A percentile compares a stretch with the other conserved stretches of the same genome.
phyloP scores from a whole-genome alignment of 2,113 vertebrate genomes.

The Dascyllus trimaculatus region DNA sequence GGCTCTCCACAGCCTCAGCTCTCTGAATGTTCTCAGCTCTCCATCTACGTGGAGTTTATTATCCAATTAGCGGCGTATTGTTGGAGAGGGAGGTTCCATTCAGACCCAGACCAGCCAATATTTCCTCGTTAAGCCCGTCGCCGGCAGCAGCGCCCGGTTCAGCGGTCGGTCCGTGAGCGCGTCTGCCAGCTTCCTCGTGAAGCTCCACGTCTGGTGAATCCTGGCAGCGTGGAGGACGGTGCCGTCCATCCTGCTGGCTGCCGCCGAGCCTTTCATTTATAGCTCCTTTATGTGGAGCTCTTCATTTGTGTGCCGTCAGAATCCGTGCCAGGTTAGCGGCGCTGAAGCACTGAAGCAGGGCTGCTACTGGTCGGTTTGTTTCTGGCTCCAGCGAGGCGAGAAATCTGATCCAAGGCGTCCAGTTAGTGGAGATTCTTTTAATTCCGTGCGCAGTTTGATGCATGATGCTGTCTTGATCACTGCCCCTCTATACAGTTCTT shows the following conservation, averaged over 20 bases:
- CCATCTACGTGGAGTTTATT: slow-evolving; percentile 68
- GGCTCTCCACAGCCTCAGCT: slow-evolving; percentile 48
- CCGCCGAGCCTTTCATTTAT: slow-evolving; percentile 7
- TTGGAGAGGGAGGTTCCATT: slow-evolving; percentile 48
- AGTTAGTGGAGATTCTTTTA: too few relatives aligned
- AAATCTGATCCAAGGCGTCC: too few relatives aligned
- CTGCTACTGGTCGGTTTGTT: too few relatives aligned
- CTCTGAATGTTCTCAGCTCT: slow-evolving; percentile 40
- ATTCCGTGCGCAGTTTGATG: too few relatives aligned
- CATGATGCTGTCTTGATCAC: too few relatives aligned
- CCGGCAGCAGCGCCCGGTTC: slow-evolving; percentile 17
- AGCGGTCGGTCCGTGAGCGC: background rate
- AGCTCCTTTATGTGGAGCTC: too few relatives aligned
- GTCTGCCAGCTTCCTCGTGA: slow-evolving; percentile 35
- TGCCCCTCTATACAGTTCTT: too few relatives aligned
- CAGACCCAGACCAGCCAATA: slow-evolving; percentile 53
- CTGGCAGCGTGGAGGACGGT: background rate
- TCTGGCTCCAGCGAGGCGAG: too few relatives aligned
- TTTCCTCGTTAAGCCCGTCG: slow-evolving; percentile 59
- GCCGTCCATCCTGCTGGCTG: background rate
- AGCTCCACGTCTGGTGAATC: background rate
- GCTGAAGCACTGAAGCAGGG: too few relatives aligned
- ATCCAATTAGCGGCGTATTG: slow-evolving; percentile 57
- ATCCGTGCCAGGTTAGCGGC: too few relatives aligned
- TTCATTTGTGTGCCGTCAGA: too few relatives aligned